Percentiles rank a stretch among this genome's conserved stretches.
Evolutionary conservation across 92 coral and sea anemone species (phyloP).

Genomic region (Epizoanthus illoricatus): DNA sequence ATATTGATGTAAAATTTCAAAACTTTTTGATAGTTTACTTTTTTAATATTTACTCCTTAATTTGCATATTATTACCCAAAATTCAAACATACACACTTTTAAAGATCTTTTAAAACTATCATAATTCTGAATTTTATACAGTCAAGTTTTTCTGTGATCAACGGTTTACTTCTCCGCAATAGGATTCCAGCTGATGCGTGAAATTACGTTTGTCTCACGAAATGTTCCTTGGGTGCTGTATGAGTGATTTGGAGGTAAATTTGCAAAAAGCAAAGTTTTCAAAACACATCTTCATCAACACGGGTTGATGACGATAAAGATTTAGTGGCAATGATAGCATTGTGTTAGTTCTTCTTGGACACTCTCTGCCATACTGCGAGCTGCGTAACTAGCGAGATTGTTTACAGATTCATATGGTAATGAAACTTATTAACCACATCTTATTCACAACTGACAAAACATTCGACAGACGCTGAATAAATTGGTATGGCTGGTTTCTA

Average conservation of each 20-base stretch:
- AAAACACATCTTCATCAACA: too few relatives aligned
- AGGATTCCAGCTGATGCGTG: conserved; percentile 15
- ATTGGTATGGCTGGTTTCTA: conserved; percentile 9
- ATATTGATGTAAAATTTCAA: too few relatives aligned
- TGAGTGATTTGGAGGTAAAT: background rate
- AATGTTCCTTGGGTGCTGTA: background rate
- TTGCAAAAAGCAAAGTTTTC: background rate
- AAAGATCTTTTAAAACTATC: background rate
- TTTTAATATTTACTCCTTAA: too few relatives aligned
- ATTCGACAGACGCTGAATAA: conserved; percentile 36
- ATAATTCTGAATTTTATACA: background rate
- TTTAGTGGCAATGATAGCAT: background rate
- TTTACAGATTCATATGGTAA: conserved; percentile 35
- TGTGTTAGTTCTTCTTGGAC: background rate
- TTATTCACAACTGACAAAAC: conserved; percentile 29
- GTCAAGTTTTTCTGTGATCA: background rate
- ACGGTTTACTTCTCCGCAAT: conserved; percentile 15
- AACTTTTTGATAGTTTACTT: too few relatives aligned
- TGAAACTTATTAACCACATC: conserved; percentile 30
- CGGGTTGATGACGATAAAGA: background rate
- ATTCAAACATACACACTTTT: too few relatives aligned
- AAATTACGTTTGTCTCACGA: background rate
- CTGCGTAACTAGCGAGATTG: background rate
- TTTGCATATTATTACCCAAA: too few relatives aligned
- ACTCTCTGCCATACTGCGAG: background rate